Evolutionary conservation across 2,888 invertebrate genomes (phyloP).

Genomic region (Drosophila demipolita): DNA sequence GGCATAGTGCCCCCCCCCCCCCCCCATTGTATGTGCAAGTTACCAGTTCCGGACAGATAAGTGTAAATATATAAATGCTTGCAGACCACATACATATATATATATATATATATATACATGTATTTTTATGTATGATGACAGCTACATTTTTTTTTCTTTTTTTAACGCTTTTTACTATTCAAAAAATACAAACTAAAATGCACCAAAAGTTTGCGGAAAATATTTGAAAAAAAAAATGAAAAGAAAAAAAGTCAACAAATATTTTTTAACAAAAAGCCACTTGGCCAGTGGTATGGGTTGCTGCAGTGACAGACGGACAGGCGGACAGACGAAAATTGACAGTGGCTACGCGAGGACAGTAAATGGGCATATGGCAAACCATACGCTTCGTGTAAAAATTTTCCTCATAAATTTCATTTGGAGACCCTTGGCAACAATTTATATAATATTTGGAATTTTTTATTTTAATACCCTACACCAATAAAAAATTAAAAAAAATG

Average conservation of each 20-base stretch:
- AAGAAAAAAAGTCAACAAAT: not conserved
- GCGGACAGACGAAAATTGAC: constrained; percentile 25
- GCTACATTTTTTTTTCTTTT: constrained; percentile 66
- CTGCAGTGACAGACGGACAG: constrained; percentile 11
- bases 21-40: not conserved
- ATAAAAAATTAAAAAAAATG: not conserved
- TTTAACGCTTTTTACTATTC: constrained; percentile 53
- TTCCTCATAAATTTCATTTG: constrained; percentile 72
- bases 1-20: not conserved
- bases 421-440: constrained; percentile 51
- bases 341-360: constrained; percentile 56
- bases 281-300: constrained; percentile 10
- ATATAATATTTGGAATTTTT: constrained; percentile 8
- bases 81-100: not conserved
- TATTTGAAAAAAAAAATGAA: constrained; percentile 34
- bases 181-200: constrained; percentile 39
- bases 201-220: constrained; percentile 57
- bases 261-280: constrained; percentile 62
- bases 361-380: constrained; percentile 79
- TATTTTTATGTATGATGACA: constrained; percentile 65
- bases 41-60: constrained; percentile 6
- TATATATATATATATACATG: constrained; percentile 17
- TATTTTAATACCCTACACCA: not conserved
- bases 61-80: constrained; percentile 1
- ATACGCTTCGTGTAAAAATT: constrained; percentile 74